phyloP scores from a whole-genome alignment of 2,888 invertebrate genomes.

The Eumacrocentrus americanus region DNA sequence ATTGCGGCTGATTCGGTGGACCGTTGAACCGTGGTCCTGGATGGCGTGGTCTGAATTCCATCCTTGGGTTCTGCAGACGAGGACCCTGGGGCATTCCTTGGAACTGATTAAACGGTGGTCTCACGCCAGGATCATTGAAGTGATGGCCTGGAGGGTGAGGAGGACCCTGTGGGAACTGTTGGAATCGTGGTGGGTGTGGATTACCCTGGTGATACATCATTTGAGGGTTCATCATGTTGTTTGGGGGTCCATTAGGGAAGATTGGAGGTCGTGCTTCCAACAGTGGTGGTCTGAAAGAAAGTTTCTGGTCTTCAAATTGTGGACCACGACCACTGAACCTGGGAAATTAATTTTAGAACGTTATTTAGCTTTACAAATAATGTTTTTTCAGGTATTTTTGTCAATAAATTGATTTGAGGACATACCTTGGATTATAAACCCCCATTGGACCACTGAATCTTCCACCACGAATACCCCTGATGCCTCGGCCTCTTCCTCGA shows the following conservation, averaged over 20 bases:
- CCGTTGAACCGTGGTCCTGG: slow-evolving; percentile 43
- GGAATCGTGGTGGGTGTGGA: slow-evolving; percentile 41
- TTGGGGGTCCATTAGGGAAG: slow-evolving; percentile 43
- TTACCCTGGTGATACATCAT: slow-evolving; percentile 32
- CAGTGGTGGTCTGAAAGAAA: slow-evolving; percentile 46
- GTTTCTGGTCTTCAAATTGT: slow-evolving; percentile 33
- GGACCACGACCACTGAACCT: slow-evolving; percentile 33
- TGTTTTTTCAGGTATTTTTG: not conserved
- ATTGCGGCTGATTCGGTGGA: slow-evolving; percentile 39
- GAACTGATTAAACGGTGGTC: slow-evolving; percentile 45
- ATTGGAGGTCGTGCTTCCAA: slow-evolving; percentile 49
- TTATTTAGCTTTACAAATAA: not conserved
- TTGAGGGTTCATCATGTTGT: slow-evolving; percentile 45
- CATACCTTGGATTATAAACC: slow-evolving; percentile 49
- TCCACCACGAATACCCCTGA: slow-evolving; percentile 47
- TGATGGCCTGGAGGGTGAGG: slow-evolving; percentile 47
- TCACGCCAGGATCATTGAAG: slow-evolving; percentile 43
- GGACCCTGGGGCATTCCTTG: slow-evolving; percentile 43
- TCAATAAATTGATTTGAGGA: slow-evolving; percentile 6
- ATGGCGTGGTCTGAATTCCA: slow-evolving; percentile 50
- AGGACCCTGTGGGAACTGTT: slow-evolving; percentile 42
- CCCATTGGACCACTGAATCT: slow-evolving; percentile 44
- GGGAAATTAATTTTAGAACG: not conserved
- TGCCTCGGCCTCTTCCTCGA: slow-evolving; percentile 46
- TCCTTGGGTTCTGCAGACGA: slow-evolving; percentile 42